Conservation (phyloP, 2,797 vertebrate genomes). For the Arctocebus calabarensis region DNA sequence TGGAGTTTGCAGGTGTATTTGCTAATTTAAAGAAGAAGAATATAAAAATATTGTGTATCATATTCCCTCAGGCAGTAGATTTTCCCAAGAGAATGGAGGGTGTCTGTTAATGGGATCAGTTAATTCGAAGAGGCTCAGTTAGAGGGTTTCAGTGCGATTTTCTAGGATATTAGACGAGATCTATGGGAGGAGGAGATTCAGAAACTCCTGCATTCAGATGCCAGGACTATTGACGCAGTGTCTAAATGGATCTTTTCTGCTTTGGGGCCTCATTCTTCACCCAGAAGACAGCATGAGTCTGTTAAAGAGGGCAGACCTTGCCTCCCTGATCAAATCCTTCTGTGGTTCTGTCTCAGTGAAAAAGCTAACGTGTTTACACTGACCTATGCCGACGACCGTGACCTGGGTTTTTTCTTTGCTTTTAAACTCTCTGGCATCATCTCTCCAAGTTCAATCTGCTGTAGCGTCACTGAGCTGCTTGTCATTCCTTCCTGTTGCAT, state of each 20-base stretch:
- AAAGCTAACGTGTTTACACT: not conserved
- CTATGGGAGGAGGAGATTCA: not conserved
- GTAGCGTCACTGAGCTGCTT: not conserved
- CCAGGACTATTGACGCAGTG: not conserved
- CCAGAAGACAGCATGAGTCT: not conserved
- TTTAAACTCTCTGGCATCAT: not conserved
- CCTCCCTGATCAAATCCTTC: not conserved
- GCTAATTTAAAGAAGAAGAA: not conserved
- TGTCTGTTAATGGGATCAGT: too few species aligned
- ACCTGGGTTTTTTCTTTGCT: not conserved
- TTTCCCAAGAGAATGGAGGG: not conserved
- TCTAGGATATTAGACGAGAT: not conserved
- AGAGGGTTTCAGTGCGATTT: not conserved
- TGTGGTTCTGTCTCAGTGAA: not conserved
- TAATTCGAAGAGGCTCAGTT: not conserved
- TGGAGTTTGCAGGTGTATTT: not conserved
- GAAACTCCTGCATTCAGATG: not conserved
- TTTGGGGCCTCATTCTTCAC: not conserved
- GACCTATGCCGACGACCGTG: not conserved
- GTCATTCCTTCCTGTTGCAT: not conserved
- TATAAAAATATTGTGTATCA: not conserved
- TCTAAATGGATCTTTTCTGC: not conserved
- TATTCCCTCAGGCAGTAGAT: not conserved
- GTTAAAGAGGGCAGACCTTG: not conserved
- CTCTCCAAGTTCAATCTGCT: not conserved